Evolutionary conservation across 2,888 invertebrate genomes (phyloP).

Genomic region (Clanis bilineata): DNA sequence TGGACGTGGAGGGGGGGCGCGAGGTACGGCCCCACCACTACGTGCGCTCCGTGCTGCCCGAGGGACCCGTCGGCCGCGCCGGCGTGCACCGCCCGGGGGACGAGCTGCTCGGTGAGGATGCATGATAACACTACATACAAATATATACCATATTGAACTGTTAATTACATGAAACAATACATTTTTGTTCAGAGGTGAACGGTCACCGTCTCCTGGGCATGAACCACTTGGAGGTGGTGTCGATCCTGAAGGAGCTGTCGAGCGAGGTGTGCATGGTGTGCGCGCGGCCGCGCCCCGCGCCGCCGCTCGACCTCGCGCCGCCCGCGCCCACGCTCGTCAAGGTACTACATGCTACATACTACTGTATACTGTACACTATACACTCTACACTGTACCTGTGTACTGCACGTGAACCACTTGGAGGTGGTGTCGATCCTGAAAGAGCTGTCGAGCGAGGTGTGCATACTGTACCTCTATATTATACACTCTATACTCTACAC

Average conservation of each 20-base stretch:
- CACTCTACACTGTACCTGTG: conserved; percentile 88
- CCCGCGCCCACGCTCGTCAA: conserved; percentile 69
- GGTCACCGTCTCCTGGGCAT: conserved; percentile 93
- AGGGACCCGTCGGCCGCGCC: conserved; percentile 98
- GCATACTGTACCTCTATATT: conserved; percentile 90
- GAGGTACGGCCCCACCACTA: conserved; percentile 99
- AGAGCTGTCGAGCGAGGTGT: conserved; percentile 93
- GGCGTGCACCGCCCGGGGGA: conserved; percentile 95
- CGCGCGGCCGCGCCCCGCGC: conserved; percentile 83
- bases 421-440: conserved; percentile 97
- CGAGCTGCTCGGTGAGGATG: conserved; percentile 87
- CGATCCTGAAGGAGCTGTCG: conserved; percentile 95
- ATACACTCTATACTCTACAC: conserved; percentile 57
- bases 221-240: conserved; percentile 97
- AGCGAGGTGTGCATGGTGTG: conserved; percentile 96
- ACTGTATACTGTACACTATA: neutral
- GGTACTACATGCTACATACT: conserved; percentile 36
- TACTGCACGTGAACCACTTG: conserved; percentile 95
- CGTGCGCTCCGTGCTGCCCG: conserved; percentile 97
- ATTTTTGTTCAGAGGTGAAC: conserved; percentile 87
- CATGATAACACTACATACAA: neutral
- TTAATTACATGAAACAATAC: too few relatives aligned
- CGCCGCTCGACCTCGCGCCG: conserved; percentile 67
- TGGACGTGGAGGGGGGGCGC: conserved; percentile 98
- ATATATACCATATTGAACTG: too few relatives aligned